Evolutionary conservation across 2,888 invertebrate species (phyloP), one percentile per base, ranked within the genome.

Genomic region (Onchidella celtica): DNA sequence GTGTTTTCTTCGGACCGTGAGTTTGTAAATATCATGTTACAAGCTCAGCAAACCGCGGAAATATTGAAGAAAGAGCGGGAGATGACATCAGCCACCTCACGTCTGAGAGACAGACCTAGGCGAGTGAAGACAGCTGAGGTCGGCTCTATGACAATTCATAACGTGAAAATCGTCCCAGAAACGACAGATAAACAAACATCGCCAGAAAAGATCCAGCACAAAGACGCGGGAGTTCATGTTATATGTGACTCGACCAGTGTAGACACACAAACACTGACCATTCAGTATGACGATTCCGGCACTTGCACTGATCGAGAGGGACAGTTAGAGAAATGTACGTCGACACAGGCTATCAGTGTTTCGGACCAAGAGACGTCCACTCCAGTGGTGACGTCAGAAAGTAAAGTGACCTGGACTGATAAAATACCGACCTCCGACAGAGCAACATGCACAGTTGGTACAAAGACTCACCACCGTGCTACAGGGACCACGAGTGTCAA

Each of bases 341-440:
- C 86, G 4, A 89, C 89, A 1, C 86, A 85, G 36, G 83, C 79
- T 61, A 76, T 88, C 59, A 83, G 84, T 32, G 80, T 84, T 24
- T 84, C 85, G 29, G 88, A 90, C 78, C 86, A 82, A 47, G 86
- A 87, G 59, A 89, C 90, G 6, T 84, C 81, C 69, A 89, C 89
- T 86, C 87, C 88, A 2, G 70, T 85, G 0, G 73, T 89, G 29
- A 83, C 82, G 36, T 85, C 81, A 4, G 88, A 87, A 73, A 85
- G 65, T 68, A 86, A 86, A 79, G 83, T 82, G 9, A 89, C 89
- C 21, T 89, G 88, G 89, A 89, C 89, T 14, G 90, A 90, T 24
- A 47, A 76, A 3, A 72, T 87, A n/a, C 79, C 85, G 27, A 90
- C 90, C 0, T 86, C 89, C 21, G 90, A 90, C 59, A 84, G 90